These are phyloP conservation scores for Mechanitis messenoides DNA, from an alignment of 2,888 invertebrate genomes.

Conservation along the genomic window DNA sequence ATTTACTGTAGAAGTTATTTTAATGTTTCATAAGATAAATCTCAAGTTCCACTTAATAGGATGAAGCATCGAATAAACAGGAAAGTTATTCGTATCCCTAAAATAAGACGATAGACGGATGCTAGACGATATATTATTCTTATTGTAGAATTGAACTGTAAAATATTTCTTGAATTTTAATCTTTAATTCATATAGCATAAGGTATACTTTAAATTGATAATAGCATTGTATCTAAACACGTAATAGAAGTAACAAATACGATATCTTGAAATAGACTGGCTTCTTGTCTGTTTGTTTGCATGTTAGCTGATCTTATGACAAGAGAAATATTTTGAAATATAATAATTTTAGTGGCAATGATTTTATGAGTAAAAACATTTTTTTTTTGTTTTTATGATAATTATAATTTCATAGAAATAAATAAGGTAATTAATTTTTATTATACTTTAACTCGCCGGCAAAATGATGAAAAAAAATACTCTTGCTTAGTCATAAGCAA, in stretches of 20 bases:
- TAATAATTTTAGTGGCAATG: too few species aligned
- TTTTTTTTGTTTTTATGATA: too few species aligned
- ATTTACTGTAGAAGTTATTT: too few species aligned
- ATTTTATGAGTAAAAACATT: too few species aligned
- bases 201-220: not conserved
- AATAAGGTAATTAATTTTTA: too few species aligned
- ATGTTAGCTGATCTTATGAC: too few species aligned
- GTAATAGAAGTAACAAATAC: not conserved
- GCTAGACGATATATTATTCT: slow-evolving; percentile 3
- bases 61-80: not conserved
- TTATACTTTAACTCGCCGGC: too few species aligned
- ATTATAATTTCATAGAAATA: too few species aligned
- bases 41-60: not conserved
- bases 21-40: not conserved
- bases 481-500: too few species aligned
- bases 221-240: not conserved
- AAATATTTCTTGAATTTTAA: not conserved
- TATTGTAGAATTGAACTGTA: not conserved
- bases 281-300: not conserved
- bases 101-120: slow-evolving; percentile 6
- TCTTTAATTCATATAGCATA: not conserved
- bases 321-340: too few species aligned
- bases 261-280: slow-evolving; percentile 1
- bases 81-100: not conserved
- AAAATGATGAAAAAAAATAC: too few species aligned